Evolutionary conservation across 2,888 invertebrate genomes (phyloP).

Genomic region (Cancer borealis): DNA sequence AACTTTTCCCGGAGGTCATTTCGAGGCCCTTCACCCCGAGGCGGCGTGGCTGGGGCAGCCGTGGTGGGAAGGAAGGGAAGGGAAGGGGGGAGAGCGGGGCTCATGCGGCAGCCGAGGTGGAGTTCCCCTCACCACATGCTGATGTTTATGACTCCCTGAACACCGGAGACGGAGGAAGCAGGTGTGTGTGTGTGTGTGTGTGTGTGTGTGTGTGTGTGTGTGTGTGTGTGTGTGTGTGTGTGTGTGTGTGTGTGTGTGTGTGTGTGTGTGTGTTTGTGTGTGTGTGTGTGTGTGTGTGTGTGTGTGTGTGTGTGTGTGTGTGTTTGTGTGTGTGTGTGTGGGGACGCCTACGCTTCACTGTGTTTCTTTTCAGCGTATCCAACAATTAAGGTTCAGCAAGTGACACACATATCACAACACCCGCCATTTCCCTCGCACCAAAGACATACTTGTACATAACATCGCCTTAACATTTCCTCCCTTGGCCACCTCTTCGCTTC

Average conservation of each 20-base stretch:
- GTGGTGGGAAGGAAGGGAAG: neutral
- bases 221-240: slow-evolving; percentile 37
- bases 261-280: neutral
- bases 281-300: neutral
- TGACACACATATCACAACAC: neutral
- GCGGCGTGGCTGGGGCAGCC: neutral
- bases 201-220: slow-evolving; percentile 13
- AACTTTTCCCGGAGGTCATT: neutral
- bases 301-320: neutral
- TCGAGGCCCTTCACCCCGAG: slow-evolving; percentile 9
- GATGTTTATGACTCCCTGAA: slow-evolving; percentile 40
- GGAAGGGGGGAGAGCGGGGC: neutral
- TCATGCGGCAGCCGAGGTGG: neutral
- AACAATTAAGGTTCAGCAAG: neutral
- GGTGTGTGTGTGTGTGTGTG: slow-evolving; percentile 33
- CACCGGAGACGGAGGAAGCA: slow-evolving; percentile 34
- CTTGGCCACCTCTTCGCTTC: neutral
- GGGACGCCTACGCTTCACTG: neutral
- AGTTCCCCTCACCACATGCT: slow-evolving; percentile 31
- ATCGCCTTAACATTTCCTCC: neutral
- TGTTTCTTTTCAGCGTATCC: neutral
- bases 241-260: slow-evolving; percentile 17
- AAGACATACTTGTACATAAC: neutral
- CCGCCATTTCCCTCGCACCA: neutral
- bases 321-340: neutral